Evolutionary conservation across 1,140 invertebrate species (phyloP).

Genomic region (Chrysoperla carnea): DNA sequence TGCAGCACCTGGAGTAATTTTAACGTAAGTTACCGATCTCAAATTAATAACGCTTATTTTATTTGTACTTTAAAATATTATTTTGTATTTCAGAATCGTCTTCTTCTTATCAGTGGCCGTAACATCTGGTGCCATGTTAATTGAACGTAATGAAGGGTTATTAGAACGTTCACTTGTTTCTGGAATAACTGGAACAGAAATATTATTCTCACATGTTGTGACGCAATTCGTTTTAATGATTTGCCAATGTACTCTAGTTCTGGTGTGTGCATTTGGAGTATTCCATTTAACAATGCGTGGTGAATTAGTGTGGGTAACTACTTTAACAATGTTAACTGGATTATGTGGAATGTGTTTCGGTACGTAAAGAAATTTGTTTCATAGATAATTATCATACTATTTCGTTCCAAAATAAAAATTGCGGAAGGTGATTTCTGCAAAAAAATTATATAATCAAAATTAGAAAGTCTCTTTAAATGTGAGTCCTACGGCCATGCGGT

Average conservation of each 20-base stretch:
- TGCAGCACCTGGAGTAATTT: slow-evolving; percentile 84
- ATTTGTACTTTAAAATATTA: not conserved
- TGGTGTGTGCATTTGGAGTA: slow-evolving; percentile 65
- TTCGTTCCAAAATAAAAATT: not conserved
- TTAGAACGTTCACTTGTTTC: slow-evolving; percentile 73
- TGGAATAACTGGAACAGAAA: slow-evolving; percentile 47
- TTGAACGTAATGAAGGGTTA: slow-evolving; percentile 84
- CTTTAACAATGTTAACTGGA: slow-evolving; percentile 65
- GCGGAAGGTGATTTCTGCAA: not conserved
- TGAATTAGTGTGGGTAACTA: slow-evolving; percentile 50
- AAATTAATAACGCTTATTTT: not conserved
- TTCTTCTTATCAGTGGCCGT: slow-evolving; percentile 88
- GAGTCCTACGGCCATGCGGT: too few species aligned
- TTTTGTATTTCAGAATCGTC: slow-evolving; percentile 53
- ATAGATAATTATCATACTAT: not conserved
- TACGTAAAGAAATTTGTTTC: slow-evolving; percentile 4
- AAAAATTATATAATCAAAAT: too few species aligned
- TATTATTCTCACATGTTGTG: slow-evolving; percentile 66
- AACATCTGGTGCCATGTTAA: slow-evolving; percentile 78
- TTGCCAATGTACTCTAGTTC: slow-evolving; percentile 64
- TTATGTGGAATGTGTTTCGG: slow-evolving; percentile 87
- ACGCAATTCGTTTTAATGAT: slow-evolving; percentile 80
- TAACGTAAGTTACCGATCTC: slow-evolving; percentile 46
- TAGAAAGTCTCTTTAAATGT: too few species aligned
- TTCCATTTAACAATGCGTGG: slow-evolving; percentile 70